phyloP scores from a whole-genome alignment of 1,140 invertebrate species.

The Holcopasites calliopsidis region DNA sequence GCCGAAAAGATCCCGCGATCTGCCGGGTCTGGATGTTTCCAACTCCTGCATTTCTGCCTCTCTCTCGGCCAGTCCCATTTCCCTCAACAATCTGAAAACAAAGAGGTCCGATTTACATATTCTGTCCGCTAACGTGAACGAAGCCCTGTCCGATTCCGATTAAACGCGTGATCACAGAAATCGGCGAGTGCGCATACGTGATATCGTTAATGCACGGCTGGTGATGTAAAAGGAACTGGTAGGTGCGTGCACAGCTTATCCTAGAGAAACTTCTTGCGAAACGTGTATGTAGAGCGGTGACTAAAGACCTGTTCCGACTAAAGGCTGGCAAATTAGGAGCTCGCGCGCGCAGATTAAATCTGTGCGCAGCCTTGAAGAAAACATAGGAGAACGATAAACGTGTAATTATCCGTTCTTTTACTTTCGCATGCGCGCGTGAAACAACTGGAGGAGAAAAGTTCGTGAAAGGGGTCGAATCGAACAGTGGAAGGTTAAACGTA shows the following conservation, averaged over 20 bases:
- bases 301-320: background rate
- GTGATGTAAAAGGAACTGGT: constrained; percentile 3
- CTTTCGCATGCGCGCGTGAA: background rate
- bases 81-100: constrained; percentile 57
- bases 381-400: background rate
- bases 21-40: constrained; percentile 73
- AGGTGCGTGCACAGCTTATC: background rate
- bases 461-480: background rate
- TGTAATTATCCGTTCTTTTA: background rate
- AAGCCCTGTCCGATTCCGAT: no score
- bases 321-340: background rate
- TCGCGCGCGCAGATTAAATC: background rate
- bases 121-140: no score
- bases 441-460: background rate
- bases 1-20: constrained; percentile 83
- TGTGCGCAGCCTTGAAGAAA: background rate
- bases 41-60: constrained; percentile 73
- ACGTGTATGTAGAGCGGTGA: background rate
- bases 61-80: constrained; percentile 76
- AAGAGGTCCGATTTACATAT: no score
- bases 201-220: background rate
- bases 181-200: no score
- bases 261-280: background rate
- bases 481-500: constrained; percentile 1
- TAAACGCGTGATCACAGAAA: no score